Percentiles rank a stretch among this genome's conserved stretches.
phyloP scores from a whole-genome alignment of 2,113 vertebrate genomes.

The Hemicordylus capensis region DNA sequence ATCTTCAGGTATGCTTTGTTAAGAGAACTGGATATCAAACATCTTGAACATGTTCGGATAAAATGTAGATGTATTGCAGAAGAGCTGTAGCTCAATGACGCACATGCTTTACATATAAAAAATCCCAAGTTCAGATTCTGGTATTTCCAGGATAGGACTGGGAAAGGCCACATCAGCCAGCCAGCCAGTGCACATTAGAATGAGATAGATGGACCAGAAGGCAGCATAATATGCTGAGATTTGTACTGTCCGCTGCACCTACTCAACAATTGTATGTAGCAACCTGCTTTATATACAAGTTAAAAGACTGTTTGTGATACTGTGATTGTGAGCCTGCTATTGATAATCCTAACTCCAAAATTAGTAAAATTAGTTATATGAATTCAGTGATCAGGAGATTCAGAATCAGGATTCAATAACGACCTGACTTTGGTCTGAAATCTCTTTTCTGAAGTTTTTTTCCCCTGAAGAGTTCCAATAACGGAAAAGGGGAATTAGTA shows the following conservation, averaged over 20 bases:
- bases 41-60: constrained; percentile 7
- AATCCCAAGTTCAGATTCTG: too few species aligned
- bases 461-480: neutral
- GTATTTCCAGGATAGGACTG: too few species aligned
- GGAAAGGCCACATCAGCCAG: too few species aligned
- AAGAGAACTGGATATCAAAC: constrained; percentile 23
- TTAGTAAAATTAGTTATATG: neutral
- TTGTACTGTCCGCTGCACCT: too few species aligned
- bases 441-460: neutral
- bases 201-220: too few species aligned
- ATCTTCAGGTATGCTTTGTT: constrained; percentile 44
- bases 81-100: too few species aligned
- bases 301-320: neutral
- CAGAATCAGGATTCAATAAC: neutral
- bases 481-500: neutral
- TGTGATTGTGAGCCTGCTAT: neutral
- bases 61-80: neutral
- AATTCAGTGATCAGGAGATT: neutral
- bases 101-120: too few species aligned
- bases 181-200: too few species aligned
- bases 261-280: constrained; percentile 1
- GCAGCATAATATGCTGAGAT: too few species aligned
- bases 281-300: neutral
- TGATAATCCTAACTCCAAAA: too few species aligned
- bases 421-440: neutral